Evolutionary conservation across 1,140 invertebrate species (phyloP), one percentile per base, ranked within the genome.

Genomic region (Drosophila obscura): DNA sequence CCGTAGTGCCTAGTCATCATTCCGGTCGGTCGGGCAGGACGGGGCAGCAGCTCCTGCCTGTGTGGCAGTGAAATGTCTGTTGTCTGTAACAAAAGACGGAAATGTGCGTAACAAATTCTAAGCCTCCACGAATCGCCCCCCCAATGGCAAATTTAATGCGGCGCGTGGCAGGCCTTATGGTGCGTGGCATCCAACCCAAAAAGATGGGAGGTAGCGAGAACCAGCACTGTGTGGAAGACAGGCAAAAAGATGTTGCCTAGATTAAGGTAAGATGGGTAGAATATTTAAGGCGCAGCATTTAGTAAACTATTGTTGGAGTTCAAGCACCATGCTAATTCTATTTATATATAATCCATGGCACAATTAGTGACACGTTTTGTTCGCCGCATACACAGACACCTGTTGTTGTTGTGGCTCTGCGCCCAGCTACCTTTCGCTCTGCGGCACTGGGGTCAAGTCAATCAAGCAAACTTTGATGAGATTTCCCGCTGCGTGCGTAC

Each of bases 61-160:
- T 69, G 50, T 31, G 35, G 66, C 44, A 35, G 52, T 28, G 46
- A 68, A 61, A 69, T 58, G 66, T 50, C 66, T 69, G 73, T 65
- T 57, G 66, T 43, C 51, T 69, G 73, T 65, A 71, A 81, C 73
- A 85, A 73, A 85, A 74, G 72, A 84, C 82, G 81, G 55, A 73
- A 75, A 77, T 85, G 81, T 85, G 81, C 81, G 77, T 71, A 74
- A 77, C 77, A 60, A 81, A 83, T 83, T 66, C 80, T 59, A 65
- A 63, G 76, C 64, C 71, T 48, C 65, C 79, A 66, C 80, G 58
- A 69, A 80, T 80, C 51, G 78, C 50, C 77, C 19, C 19, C 22
- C 74, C 73, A 67, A 57, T 74, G 74, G 73, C 81, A 85, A 77
- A 75, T 87, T 75, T 85, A 69, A 76, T 74, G 52, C 64, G 67